Evolutionary conservation across 2,888 invertebrate species (phyloP).

Genomic region (Lissonota sp.): DNA sequence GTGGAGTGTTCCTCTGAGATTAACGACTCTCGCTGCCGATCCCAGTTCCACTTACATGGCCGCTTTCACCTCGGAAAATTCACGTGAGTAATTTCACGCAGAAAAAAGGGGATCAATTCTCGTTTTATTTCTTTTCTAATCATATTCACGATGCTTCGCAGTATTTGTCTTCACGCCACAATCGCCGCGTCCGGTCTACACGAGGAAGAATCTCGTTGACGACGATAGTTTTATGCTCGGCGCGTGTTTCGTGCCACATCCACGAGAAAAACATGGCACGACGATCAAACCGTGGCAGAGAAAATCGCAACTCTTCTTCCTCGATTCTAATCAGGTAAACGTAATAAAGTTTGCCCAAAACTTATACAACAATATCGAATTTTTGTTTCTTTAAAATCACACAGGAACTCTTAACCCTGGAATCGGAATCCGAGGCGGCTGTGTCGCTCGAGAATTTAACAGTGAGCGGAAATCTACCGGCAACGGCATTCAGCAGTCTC

Average conservation of each 20-base stretch:
- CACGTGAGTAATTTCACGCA: slow-evolving; percentile 85
- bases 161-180: slow-evolving; percentile 88
- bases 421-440: slow-evolving; percentile 82
- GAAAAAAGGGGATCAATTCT: not conserved
- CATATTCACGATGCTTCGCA: slow-evolving; percentile 77
- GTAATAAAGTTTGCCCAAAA: slow-evolving; percentile 61
- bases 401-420: slow-evolving; percentile 85
- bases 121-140: no score
- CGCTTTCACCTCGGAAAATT: slow-evolving; percentile 87
- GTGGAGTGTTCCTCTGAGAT: slow-evolving; percentile 87
- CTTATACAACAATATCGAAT: not conserved
- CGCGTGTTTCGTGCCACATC: slow-evolving; percentile 86
- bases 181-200: slow-evolving; percentile 85
- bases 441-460: slow-evolving; percentile 80
- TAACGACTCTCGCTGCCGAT: slow-evolving; percentile 86
- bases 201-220: slow-evolving; percentile 84
- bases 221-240: slow-evolving; percentile 83
- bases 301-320: slow-evolving; percentile 87
- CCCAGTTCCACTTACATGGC: slow-evolving; percentile 88
- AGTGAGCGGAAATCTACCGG: slow-evolving; percentile 78
- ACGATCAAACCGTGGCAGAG: slow-evolving; percentile 85
- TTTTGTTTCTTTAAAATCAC: slow-evolving; percentile 41
- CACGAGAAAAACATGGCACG: slow-evolving; percentile 78
- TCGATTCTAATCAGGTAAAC: slow-evolving; percentile 86
- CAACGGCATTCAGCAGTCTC: slow-evolving; percentile 84